Conservation (phyloP, 2,888 invertebrate genomes). For the Seladonia tumulorum region DNA sequence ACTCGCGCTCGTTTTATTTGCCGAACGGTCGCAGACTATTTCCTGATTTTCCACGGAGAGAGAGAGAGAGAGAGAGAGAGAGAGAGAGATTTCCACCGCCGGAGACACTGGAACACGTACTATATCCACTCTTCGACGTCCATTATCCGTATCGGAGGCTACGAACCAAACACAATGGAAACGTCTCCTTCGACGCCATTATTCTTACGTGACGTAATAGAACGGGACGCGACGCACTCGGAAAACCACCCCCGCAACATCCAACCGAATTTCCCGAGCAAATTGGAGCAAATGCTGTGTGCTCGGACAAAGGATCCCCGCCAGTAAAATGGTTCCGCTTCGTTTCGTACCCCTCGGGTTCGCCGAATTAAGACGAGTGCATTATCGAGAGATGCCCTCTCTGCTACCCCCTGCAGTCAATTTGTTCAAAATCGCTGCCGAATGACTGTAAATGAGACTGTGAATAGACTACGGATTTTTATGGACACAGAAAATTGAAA, state of each 20-base stretch:
- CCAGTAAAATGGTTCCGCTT: conserved; percentile 44
- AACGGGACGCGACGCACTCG: background rate
- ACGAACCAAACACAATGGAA: background rate
- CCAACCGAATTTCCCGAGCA: conserved; percentile 57
- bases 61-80: no score
- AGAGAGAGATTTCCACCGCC: background rate
- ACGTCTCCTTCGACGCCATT: conserved; percentile 20
- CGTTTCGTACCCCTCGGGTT: conserved; percentile 30
- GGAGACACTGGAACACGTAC: background rate
- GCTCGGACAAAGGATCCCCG: conserved; percentile 45
- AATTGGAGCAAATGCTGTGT: conserved; percentile 38
- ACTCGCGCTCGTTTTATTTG: background rate
- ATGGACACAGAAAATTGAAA: no score
- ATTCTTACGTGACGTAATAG: conserved; percentile 28
- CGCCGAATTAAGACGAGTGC: conserved; percentile 19
- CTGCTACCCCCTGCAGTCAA: background rate
- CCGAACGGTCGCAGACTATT: background rate
- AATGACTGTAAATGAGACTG: no score
- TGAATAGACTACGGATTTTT: no score
- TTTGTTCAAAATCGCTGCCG: background rate
- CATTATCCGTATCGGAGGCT: background rate
- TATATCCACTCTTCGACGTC: background rate
- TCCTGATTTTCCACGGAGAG: background rate
- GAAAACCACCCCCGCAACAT: conserved; percentile 1
- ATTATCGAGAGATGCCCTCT: background rate